Evolutionary conservation across 2,888 invertebrate genomes (phyloP).

Genomic region (Argyresthia albistria): DNA sequence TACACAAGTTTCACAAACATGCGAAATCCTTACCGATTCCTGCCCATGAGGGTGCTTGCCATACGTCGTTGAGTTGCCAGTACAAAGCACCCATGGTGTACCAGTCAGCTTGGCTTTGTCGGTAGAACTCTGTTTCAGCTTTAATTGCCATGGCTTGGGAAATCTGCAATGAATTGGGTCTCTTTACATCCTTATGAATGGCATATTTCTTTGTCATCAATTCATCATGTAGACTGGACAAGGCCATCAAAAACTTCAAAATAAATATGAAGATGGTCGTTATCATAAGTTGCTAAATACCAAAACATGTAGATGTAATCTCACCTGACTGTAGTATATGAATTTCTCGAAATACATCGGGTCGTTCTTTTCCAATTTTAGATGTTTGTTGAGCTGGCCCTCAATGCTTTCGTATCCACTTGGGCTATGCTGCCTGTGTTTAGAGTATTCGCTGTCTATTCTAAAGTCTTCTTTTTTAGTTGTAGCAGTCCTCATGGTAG

Average conservation of each 20-base stretch:
- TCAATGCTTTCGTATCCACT: slow-evolving; percentile 77
- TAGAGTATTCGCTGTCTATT: slow-evolving; percentile 73
- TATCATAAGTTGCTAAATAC: no score
- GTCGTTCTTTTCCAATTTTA: slow-evolving; percentile 69
- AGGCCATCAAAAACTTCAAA: no score
- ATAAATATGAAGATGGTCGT: neutral
- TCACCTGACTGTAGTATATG: slow-evolving; percentile 89
- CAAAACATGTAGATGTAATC: neutral
- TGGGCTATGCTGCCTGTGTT: slow-evolving; percentile 90
- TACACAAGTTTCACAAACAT: no score
- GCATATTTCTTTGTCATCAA: no score
- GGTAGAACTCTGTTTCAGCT: slow-evolving; percentile 87
- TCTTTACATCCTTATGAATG: neutral
- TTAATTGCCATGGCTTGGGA: slow-evolving; percentile 91
- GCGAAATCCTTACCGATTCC: slow-evolving; percentile 76
- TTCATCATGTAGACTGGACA: no score
- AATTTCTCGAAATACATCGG: slow-evolving; percentile 75
- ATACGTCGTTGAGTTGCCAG: slow-evolving; percentile 98
- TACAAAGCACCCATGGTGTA: slow-evolving; percentile 96
- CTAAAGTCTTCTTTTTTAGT: slow-evolving; percentile 60
- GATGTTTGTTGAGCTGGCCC: slow-evolving; percentile 74
- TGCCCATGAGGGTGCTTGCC: slow-evolving; percentile 98
- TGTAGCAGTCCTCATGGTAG: slow-evolving; percentile 76
- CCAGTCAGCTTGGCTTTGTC: slow-evolving; percentile 70
- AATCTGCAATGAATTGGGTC: slow-evolving; percentile 68